Conservation (phyloP, 2,888 invertebrate genomes). For the Choristoneura rosaceana region DNA sequence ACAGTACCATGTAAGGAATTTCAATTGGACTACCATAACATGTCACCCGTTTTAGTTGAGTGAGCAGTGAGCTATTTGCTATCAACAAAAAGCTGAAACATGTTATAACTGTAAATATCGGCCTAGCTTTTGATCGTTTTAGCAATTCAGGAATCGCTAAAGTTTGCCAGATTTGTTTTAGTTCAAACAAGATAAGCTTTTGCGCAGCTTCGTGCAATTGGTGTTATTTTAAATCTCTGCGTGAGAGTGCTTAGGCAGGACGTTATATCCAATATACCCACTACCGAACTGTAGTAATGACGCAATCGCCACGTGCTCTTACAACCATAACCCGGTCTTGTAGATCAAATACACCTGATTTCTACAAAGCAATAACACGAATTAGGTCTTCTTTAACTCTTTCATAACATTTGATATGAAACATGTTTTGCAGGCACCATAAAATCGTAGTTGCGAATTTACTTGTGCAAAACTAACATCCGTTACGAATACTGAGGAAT, state of each 20-base stretch:
- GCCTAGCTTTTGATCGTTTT: not conserved
- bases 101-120: not conserved
- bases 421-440: slow-evolving; percentile 14
- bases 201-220: not conserved
- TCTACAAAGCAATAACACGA: not conserved
- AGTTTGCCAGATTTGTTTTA: not conserved
- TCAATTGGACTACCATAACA: not conserved
- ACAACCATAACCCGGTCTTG: slow-evolving; percentile 19
- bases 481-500: not conserved
- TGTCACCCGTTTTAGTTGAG: not conserved
- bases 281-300: slow-evolving; percentile 10
- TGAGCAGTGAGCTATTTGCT: not conserved
- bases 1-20: not conserved
- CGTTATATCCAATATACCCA: not conserved
- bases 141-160: not conserved
- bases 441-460: slow-evolving; percentile 14
- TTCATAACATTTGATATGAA: slow-evolving; percentile 12
- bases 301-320: slow-evolving; percentile 27
- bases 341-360: slow-evolving; percentile 28
- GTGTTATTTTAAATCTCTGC: not conserved
- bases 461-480: slow-evolving; percentile 14
- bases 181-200: not conserved
- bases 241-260: not conserved
- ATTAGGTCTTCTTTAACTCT: not conserved
- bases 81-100: not conserved